phyloP scores from a whole-genome alignment of 23 tunicate genomes.

The Styela clava region DNA sequence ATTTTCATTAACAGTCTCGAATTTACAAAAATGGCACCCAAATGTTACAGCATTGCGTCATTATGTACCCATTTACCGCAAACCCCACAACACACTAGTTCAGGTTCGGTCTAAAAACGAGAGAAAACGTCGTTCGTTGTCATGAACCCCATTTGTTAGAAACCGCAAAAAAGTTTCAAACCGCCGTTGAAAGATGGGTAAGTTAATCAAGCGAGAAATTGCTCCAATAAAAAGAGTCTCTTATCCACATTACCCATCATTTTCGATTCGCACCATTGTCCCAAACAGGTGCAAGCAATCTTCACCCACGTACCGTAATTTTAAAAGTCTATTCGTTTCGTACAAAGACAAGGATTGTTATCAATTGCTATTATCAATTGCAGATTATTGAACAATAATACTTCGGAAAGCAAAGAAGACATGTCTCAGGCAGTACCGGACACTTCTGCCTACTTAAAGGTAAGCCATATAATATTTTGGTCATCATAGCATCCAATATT shows the following conservation, averaged over 20 bases:
- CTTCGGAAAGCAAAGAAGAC: not conserved
- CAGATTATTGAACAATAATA: not conserved
- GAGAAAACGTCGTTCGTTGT: not conserved
- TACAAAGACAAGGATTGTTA: not conserved
- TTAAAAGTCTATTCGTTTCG: not conserved
- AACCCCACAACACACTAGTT: too few relatives aligned
- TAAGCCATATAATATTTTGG: not conserved
- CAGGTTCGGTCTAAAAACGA: not conserved
- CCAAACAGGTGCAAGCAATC: not conserved
- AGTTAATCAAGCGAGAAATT: constrained; percentile 23
- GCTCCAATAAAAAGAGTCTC: constrained; percentile 23
- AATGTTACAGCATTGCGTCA: not conserved
- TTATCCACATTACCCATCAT: constrained; percentile 2
- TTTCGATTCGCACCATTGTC: not conserved
- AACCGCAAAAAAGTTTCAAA: not conserved
- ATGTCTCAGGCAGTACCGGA: constrained; percentile 85
- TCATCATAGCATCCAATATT: not conserved
- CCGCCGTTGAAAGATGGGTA: not conserved
- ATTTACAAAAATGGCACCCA: not conserved
- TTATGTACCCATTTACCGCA: not conserved
- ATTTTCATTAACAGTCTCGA: not conserved
- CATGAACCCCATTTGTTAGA: not conserved
- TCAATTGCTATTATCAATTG: not conserved
- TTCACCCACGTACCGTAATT: not conserved
- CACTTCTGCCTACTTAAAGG: constrained; percentile 70